These are phyloP conservation scores for Strigamia crassipes DNA, from an alignment of 2,888 invertebrate species.

Conservation along the genomic window DNA sequence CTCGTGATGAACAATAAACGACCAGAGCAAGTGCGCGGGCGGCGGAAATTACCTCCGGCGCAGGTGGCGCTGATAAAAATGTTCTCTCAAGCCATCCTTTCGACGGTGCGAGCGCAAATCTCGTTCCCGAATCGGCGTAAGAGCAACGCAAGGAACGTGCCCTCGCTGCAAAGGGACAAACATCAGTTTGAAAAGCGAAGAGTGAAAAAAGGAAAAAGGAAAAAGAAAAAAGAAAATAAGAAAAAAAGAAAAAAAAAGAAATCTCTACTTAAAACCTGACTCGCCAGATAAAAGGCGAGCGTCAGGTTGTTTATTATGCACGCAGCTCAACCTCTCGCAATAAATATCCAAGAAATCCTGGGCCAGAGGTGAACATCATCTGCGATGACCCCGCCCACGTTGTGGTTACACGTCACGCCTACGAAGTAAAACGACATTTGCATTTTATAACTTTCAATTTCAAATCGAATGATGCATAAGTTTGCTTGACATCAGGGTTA, in stretches of 20 bases:
- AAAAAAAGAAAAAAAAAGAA: background rate
- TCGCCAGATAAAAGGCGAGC: slow-evolving; percentile 5
- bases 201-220: background rate
- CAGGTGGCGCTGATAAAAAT: slow-evolving; percentile 44
- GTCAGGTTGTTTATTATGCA: slow-evolving; percentile 28
- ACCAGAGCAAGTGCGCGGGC: slow-evolving; percentile 41
- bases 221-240: background rate
- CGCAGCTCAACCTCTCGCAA: slow-evolving; percentile 7
- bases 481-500: slow-evolving; percentile 23
- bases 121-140: background rate
- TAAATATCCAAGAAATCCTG: slow-evolving; percentile 32
- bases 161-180: slow-evolving; percentile 32
- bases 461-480: background rate
- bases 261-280: slow-evolving; percentile 18
- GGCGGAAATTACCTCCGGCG: slow-evolving; percentile 47
- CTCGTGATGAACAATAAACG: slow-evolving; percentile 47
- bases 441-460: background rate
- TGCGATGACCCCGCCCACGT: slow-evolving; percentile 5
- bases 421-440: background rate
- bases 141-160: slow-evolving; percentile 33
- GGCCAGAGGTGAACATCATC: slow-evolving; percentile 17
- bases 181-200: background rate
- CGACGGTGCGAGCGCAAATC: slow-evolving; percentile 5
- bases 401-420: background rate
- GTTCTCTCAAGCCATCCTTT: slow-evolving; percentile 19